Evolutionary conservation across 2,113 vertebrate species (phyloP), one percentile per base, ranked within the genome.

Genomic region (Pleuronectes platessa): DNA sequence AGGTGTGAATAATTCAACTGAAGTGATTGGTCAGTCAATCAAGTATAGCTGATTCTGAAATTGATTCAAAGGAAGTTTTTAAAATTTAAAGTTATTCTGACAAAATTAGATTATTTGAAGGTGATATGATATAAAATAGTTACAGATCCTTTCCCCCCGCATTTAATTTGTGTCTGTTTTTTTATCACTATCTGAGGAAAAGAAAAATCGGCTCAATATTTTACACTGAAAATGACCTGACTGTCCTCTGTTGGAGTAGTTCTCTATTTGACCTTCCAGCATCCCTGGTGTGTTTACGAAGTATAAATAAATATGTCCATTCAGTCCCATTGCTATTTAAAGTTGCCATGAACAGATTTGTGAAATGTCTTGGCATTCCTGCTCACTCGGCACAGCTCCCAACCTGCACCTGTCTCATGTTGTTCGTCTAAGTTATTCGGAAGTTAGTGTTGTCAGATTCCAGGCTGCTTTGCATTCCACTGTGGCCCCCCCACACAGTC

Each of bases 251-350:
- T 54, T 63, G 60, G 5, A 68, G 37, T 0, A 54, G 42, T 49
- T 75, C 40, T 47, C 8, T 59, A 40, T 72, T 71, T 68, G 59
- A 40, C 69, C 14, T 5, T 27, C 27, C 78, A 31, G 35, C 74
- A 47, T 69, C 42, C 73, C 51, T 2, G 62, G 84, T 87, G 87
- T 82, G 71, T 67, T 87, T 85, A 68, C 82, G 82, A 85, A 67
- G 79, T 90, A 85, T 81, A 85, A 86, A 88, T 89, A 85, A 86
- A 89, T 89, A 85, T 87, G 86, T 81, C 55, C 47, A 58, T 84
- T 83, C 64, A 80, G 80, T 79, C 55, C 70, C 37, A 24, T 69
- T 13, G 64, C 84, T 91, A 82, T 89, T 81, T 89, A 82, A 89
- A 90, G 31, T 31, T 74, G 51, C 61, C 77, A 77, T 61, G 82